phyloP scores from a whole-genome alignment of 1,140 invertebrate genomes.

The Dysdera silvatica region DNA sequence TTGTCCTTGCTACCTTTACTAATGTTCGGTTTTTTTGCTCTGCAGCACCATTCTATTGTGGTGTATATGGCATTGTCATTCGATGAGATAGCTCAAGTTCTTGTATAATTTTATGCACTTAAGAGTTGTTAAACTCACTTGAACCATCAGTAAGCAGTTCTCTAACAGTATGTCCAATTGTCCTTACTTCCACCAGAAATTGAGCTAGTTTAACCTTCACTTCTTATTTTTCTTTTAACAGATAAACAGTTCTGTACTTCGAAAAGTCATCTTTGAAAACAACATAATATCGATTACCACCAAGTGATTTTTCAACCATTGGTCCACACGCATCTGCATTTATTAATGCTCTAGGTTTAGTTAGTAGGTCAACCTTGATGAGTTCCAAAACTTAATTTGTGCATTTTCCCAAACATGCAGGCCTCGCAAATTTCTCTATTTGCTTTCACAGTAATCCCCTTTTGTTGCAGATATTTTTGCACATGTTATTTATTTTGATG shows the following conservation, averaged over 20 bases:
- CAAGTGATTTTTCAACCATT: constrained; percentile 40
- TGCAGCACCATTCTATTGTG: background rate
- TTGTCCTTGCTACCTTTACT: constrained; percentile 4
- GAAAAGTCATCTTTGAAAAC: constrained; percentile 12
- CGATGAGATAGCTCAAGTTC: background rate
- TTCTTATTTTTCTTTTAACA: background rate
- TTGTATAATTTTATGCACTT: background rate
- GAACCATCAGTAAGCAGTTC: constrained; percentile 32
- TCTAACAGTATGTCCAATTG: background rate
- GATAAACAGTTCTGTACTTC: background rate
- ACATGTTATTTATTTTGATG: too few relatives aligned
- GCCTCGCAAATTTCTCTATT: background rate
- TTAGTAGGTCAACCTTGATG: background rate
- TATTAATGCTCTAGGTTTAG: background rate
- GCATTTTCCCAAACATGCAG: background rate
- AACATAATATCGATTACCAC: constrained; percentile 35
- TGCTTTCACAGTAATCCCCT: background rate
- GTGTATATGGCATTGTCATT: background rate
- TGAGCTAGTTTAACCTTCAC: background rate
- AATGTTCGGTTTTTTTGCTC: constrained; percentile 8
- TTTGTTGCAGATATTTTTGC: too few relatives aligned
- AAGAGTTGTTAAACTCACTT: constrained; percentile 40
- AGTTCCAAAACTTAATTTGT: background rate
- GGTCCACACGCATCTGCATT: constrained; percentile 44
- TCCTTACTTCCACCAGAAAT: background rate